phyloP scores from a whole-genome alignment of 2,888 invertebrate species.

The Eugnorisma glareosa region DNA sequence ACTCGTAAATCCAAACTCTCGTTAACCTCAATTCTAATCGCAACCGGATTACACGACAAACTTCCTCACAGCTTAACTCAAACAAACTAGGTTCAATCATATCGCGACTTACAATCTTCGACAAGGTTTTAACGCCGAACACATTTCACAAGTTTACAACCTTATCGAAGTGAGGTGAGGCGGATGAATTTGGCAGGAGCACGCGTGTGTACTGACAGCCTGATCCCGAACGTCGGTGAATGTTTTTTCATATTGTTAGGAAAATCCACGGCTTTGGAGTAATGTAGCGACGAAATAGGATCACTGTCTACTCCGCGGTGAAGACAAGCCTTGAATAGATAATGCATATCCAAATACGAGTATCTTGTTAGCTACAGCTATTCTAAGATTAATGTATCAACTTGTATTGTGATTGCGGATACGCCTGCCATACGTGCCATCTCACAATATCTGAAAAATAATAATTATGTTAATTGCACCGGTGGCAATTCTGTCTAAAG shows the following conservation, averaged over 20 bases:
- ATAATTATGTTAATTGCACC: too few species aligned
- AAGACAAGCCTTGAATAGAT: conserved; percentile 23
- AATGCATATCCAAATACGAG: conserved; percentile 15
- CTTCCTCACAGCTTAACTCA: conserved; percentile 24
- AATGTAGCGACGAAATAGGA: conserved; percentile 33
- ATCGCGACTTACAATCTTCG: conserved; percentile 46
- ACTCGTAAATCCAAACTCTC: conserved; percentile 19
- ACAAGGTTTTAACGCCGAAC: conserved; percentile 32
- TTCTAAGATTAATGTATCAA: background rate
- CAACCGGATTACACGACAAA: conserved; percentile 38
- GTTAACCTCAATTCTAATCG: conserved; percentile 38
- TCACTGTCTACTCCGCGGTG: conserved; percentile 6
- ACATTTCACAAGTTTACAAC: conserved; percentile 41
- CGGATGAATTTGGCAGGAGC: conserved; percentile 26
- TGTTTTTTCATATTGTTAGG: conserved; percentile 32
- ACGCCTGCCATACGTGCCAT: background rate
- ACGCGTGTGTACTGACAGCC: conserved; percentile 32
- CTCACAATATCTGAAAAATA: background rate
- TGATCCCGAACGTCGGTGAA: conserved; percentile 27
- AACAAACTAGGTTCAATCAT: conserved; percentile 57
- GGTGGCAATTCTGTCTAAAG: background rate
- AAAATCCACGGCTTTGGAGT: conserved; percentile 46
- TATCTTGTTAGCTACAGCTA: conserved; percentile 9
- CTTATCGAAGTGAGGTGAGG: conserved; percentile 40
- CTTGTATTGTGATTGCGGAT: background rate